Percentiles rank a stretch among this genome's conserved stretches.
phyloP scores from a whole-genome alignment of 2,888 invertebrate genomes.

The Drosophila austrosaltans region DNA sequence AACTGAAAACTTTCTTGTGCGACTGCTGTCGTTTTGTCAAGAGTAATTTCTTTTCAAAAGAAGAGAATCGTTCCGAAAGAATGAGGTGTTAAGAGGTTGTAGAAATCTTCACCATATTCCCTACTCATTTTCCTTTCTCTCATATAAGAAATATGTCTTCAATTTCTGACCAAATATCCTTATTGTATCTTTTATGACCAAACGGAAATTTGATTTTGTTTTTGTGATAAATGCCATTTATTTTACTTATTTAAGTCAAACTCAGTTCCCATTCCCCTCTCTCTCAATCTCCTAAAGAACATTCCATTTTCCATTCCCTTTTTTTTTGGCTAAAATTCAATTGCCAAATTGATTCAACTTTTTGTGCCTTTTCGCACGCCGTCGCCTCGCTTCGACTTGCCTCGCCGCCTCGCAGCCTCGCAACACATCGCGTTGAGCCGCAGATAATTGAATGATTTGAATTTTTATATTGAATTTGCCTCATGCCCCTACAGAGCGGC shows the following conservation, averaged over 20 bases:
- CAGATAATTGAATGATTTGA: constrained; percentile 81
- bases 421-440: constrained; percentile 61
- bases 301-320: constrained; percentile 25
- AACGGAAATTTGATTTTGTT: constrained; percentile 73
- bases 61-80: no score
- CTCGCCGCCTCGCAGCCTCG: constrained; percentile 13
- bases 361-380: constrained; percentile 63
- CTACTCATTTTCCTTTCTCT: background rate
- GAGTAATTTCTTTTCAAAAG: no score
- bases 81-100: no score
- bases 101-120: no score
- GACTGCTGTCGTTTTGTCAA: no score
- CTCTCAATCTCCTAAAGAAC: background rate
- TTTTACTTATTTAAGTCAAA: constrained; percentile 74
- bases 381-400: constrained; percentile 2
- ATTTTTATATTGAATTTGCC: constrained; percentile 80
- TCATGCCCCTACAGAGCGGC: constrained; percentile 36
- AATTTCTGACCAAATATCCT: constrained; percentile 27
- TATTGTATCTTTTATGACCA: constrained; percentile 49
- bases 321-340: constrained; percentile 59
- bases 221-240: constrained; percentile 75
- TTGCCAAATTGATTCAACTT: constrained; percentile 78
- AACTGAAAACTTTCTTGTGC: no score
- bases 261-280: constrained; percentile 3
- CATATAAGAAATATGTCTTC: constrained; percentile 10